Evolutionary conservation across 2,113 vertebrate species (phyloP).

Genomic region (Xyliphius kryptos): DNA sequence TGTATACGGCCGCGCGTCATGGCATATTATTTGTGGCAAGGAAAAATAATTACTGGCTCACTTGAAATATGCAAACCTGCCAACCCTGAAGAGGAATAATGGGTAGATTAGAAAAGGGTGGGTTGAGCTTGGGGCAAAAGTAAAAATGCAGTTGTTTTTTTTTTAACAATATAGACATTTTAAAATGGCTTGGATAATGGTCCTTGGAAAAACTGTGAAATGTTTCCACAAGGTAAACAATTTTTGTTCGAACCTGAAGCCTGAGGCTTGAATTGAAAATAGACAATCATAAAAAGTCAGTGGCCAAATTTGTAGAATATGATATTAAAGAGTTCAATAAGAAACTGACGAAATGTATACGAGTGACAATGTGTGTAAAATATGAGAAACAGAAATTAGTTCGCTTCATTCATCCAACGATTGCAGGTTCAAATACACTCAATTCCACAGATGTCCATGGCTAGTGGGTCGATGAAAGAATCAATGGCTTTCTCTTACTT

Average conservation of each 20-base stretch:
- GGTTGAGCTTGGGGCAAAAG: neutral
- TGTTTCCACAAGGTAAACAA: neutral
- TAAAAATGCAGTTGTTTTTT: neutral
- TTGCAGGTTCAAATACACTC: too few relatives aligned
- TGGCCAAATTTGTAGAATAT: neutral
- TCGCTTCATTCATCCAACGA: too few relatives aligned
- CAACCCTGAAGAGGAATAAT: constrained; percentile 1
- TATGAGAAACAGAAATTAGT: too few relatives aligned
- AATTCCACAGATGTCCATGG: too few relatives aligned
- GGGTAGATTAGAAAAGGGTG: neutral
- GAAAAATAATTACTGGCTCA: constrained; percentile 11
- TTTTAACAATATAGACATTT: neutral
- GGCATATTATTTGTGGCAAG: constrained; percentile 5
- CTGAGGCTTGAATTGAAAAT: neutral
- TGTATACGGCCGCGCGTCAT: neutral
- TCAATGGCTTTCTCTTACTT: too few relatives aligned
- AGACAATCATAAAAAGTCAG: neutral
- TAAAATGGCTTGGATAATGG: neutral
- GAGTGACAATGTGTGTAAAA: too few relatives aligned
- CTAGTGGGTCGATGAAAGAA: too few relatives aligned
- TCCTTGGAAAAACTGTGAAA: neutral
- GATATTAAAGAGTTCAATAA: neutral
- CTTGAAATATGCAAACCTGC: constrained; percentile 2
- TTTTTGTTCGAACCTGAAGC: neutral
- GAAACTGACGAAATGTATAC: too few relatives aligned